A percentile compares a stretch with the other conserved stretches of the same genome.
phyloP scores from a whole-genome alignment of 2,888 invertebrate genomes.

The Archips xylosteana region DNA sequence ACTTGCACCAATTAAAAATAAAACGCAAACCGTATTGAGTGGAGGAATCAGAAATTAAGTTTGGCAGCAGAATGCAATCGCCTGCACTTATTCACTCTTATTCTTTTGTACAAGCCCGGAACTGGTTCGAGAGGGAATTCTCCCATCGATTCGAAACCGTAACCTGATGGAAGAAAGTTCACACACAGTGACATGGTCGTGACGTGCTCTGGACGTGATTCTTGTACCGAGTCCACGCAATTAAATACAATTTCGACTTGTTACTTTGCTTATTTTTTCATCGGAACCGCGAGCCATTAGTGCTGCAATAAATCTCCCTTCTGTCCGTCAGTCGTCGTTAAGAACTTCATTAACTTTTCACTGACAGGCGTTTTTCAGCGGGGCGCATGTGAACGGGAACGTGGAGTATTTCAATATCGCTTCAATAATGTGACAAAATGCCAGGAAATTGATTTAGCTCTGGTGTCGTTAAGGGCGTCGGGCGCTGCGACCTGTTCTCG shows the following conservation, averaged over 20 bases:
- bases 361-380: conserved; percentile 69
- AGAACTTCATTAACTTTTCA: conserved; percentile 79
- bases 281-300: conserved; percentile 70
- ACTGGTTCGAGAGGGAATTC: conserved; percentile 5
- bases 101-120: conserved; percentile 14
- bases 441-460: conserved; percentile 62
- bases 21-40: conserved; percentile 13
- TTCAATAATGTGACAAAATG: conserved; percentile 67
- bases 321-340: conserved; percentile 69
- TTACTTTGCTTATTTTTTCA: conserved; percentile 61
- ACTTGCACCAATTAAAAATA: conserved; percentile 2
- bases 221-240: conserved; percentile 48
- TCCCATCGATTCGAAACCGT: conserved; percentile 11
- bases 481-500: conserved; percentile 16
- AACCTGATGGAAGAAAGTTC: conserved; percentile 30
- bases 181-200: conserved; percentile 45
- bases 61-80: conserved; percentile 39
- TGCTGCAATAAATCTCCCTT: conserved; percentile 74
- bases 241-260: conserved; percentile 52
- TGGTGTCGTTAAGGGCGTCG: conserved; percentile 37
- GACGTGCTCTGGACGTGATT: conserved; percentile 49
- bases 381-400: conserved; percentile 65
- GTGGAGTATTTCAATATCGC: conserved; percentile 65
- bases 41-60: conserved; percentile 28
- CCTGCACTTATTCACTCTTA: conserved; percentile 34